Base-by-base conservation (phyloP, 1,140 invertebrate species). In the Theocolax elegans region DNA sequence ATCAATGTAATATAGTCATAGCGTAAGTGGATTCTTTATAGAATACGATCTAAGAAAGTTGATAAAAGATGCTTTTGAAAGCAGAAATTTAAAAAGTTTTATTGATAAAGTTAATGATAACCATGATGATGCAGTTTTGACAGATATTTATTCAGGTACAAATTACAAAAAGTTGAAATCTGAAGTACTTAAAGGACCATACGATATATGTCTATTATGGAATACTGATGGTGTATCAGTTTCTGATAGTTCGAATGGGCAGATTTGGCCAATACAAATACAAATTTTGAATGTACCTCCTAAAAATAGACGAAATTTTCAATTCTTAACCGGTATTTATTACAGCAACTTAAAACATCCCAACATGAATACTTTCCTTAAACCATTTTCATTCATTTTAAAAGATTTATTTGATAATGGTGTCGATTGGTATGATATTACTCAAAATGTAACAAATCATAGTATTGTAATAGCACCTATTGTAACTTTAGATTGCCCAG, bases 201-300 rank as follows among this genome's bases (percentile, higher is more conserved):
- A 65, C n/a, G 65, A 74, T 25, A n/a, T 74, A 7, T 56, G 4
- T 31, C 53, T 71, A 27, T 27, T 66, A 10, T 71, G 58, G 65
- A 71, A 71, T 44, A 72, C 60, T 1, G 69, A 74, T 54, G 66
- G 73, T 0, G 12, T 64, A 1, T 31, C 60, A 1, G 25, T 68
- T 9, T 48, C 63, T 15, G 60, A 71, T 0, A 72, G 65, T 54
- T 65, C 65, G 9, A 54, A 62, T 19, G 35, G 62, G 7, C 67
- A 71, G 44, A 53, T 70, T 15, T 74, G 51, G 35, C 38, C 59
- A 4, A 46, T 71, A 9, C 58, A 67, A 60, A n/a, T 65, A 15
- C 51, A 68, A 42, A 59, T 72, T 40, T 6, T 51, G 3, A 67
- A 68, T 48, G 49, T 60, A 38, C 66, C 66, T 21, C 46, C 17